Evolutionary conservation across 2,113 vertebrate genomes (phyloP).

Genomic region (Semnopithecus entellus): DNA sequence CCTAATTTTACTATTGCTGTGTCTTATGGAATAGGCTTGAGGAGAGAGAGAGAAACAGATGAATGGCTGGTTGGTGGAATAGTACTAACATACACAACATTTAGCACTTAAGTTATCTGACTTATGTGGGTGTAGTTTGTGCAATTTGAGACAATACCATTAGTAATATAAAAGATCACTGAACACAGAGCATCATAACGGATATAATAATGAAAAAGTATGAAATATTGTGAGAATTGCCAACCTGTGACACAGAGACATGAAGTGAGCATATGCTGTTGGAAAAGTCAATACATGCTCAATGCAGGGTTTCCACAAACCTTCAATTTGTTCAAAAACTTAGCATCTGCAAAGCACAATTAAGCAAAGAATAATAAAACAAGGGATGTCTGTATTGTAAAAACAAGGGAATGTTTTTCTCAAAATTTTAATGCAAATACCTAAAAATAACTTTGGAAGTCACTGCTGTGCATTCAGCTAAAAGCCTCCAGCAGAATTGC

Average conservation of each 20-base stretch:
- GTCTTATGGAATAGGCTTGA: neutral
- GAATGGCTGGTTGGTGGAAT: neutral
- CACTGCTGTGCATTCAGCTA: neutral
- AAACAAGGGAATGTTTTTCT: neutral
- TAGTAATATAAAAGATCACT: neutral
- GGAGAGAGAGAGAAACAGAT: neutral
- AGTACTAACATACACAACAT: neutral
- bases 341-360: neutral
- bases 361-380: neutral
- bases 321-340: neutral
- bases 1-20: neutral
- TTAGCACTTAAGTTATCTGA: neutral
- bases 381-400: neutral
- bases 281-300: neutral
- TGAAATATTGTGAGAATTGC: neutral
- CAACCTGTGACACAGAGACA: neutral
- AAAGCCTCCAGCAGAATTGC: neutral
- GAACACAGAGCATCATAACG: neutral
- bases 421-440: neutral
- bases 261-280: neutral
- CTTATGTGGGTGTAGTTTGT: neutral
- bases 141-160: neutral
- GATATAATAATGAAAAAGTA: neutral
- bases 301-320: neutral
- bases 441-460: neutral